Evolutionary conservation across 2,113 vertebrate genomes (phyloP).

Genomic region (chimpanzee (Pan troglodytes)): NHGRI_mPanTro3-v2.1_pri NC_072409.2:31395501-31396000

Average conservation of each 20-base stretch:
- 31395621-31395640: background rate
- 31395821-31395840: background rate
- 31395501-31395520: background rate
- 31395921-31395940: background rate
- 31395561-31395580: background rate
- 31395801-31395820: background rate
- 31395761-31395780: background rate
- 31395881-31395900: background rate
- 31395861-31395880: background rate
- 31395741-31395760: background rate
- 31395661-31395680: background rate
- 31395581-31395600: accelerated
- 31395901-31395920: background rate
- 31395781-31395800: background rate
- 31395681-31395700: background rate
- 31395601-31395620: background rate
- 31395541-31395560: background rate
- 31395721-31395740: background rate
- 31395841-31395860: background rate
- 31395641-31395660: background rate
- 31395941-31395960: background rate
- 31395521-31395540: background rate
- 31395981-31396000: background rate
- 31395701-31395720: background rate
- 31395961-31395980: background rate